These are phyloP conservation scores for Poeciliopsis turneri DNA, from an alignment of 2,797 vertebrate genomes.

Conservation along the genomic window DNA sequence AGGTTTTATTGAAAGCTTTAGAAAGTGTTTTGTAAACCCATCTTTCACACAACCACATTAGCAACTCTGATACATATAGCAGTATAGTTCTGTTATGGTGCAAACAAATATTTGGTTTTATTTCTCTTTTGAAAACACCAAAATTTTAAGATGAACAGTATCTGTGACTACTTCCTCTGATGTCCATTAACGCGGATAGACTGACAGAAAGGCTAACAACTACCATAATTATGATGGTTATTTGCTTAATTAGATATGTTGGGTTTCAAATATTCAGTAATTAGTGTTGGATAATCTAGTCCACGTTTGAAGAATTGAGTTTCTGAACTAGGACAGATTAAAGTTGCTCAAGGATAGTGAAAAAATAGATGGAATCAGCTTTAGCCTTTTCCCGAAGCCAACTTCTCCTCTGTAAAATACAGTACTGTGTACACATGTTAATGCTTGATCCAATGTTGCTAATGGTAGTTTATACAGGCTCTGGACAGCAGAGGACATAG, in stretches of 20 bases:
- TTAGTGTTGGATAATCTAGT: neutral
- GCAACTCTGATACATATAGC: neutral
- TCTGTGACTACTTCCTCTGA: neutral
- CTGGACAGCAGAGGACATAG: too few relatives aligned
- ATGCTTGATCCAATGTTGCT: too few relatives aligned
- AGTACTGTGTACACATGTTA: too few relatives aligned
- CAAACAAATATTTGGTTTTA: neutral
- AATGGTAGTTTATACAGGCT: too few relatives aligned
- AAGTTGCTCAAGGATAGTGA: neutral
- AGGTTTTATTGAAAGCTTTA: neutral
- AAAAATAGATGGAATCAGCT: neutral
- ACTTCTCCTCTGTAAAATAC: too few relatives aligned
- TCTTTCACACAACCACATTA: neutral
- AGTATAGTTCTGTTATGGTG: neutral
- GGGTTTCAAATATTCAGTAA: neutral
- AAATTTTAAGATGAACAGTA: neutral
- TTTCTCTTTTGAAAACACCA: neutral
- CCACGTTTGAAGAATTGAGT: neutral
- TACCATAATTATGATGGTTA: neutral
- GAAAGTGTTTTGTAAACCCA: neutral
- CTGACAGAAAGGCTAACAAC: neutral
- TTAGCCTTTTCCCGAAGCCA: too few relatives aligned
- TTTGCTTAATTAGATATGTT: neutral
- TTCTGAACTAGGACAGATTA: neutral
- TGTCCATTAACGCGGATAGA: neutral